Conservation (phyloP, 2,888 invertebrate species). For the Nymphalis c-album region DNA sequence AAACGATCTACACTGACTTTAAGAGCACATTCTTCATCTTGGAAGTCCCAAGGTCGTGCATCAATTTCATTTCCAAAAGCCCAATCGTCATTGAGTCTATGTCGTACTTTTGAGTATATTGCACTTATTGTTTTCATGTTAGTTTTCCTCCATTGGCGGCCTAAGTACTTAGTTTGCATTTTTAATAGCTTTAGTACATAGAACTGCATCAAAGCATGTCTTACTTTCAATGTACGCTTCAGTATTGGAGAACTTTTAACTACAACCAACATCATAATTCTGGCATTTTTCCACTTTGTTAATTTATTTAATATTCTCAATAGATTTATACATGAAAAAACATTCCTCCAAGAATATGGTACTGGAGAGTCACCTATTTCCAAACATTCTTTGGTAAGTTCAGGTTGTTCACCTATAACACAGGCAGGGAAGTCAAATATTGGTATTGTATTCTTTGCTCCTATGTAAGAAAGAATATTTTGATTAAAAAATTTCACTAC, state of each 20-base stretch:
- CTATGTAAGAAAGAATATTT: conserved; percentile 96
- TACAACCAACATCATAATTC: conserved; percentile 99
- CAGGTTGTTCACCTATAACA: conserved; percentile 96
- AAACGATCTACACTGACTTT: conserved; percentile 97
- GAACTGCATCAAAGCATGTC: conserved; percentile 98
- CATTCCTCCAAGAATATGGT: conserved; percentile 97
- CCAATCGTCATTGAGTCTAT: conserved; percentile 99
- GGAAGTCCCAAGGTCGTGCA: conserved; percentile 98
- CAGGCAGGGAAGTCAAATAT: conserved; percentile 97
- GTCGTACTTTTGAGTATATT: conserved; percentile 98
- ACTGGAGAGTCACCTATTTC: conserved; percentile 90
- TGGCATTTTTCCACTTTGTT: conserved; percentile 99
- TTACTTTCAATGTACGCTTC: conserved; percentile 96
- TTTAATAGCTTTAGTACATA: conserved; percentile 98
- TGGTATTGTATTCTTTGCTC: conserved; percentile 96
- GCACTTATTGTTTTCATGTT: conserved; percentile 99
- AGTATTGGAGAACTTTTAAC: conserved; percentile 99
- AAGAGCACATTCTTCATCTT: conserved; percentile 97
- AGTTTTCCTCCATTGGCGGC: conserved; percentile 98
- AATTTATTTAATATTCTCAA: conserved; percentile 97
- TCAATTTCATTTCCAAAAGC: conserved; percentile 99
- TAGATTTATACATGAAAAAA: conserved; percentile 98
- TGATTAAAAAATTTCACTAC: conserved; percentile 99
- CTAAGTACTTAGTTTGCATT: conserved; percentile 99
- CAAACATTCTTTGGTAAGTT: conserved; percentile 94